Evolutionary conservation across 1,140 invertebrate species (phyloP).

Genomic region (Charaxes varanes): DNA sequence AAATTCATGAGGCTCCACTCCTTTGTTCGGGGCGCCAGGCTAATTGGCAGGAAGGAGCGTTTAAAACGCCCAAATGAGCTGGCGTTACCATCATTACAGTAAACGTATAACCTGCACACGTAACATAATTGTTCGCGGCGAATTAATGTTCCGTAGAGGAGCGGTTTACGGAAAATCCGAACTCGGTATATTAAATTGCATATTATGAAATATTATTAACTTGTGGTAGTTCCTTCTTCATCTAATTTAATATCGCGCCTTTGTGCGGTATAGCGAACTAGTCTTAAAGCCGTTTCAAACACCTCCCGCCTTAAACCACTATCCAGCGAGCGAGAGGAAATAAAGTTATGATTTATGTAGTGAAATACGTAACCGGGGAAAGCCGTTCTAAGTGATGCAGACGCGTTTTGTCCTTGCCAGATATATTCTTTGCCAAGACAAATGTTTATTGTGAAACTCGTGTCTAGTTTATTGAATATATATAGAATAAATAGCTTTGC

Average conservation of each 20-base stretch:
- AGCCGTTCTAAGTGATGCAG: conserved; percentile 32
- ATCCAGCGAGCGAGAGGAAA: conserved; percentile 61
- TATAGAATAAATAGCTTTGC: conserved; percentile 9
- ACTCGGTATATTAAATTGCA: conserved; percentile 13
- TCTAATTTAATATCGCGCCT: conserved; percentile 63
- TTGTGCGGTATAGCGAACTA: conserved; percentile 50
- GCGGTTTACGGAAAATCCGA: conserved; percentile 2
- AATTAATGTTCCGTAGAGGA: conserved; percentile 8
- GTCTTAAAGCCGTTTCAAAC: conserved; percentile 61
- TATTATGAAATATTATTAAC: conserved; percentile 18
- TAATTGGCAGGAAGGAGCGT: conserved; percentile 66
- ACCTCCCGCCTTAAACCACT: conserved; percentile 36
- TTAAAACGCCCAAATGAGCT: conserved; percentile 54
- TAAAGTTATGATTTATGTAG: conserved; percentile 71
- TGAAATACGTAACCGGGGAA: conserved; percentile 57
- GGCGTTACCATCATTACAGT: conserved; percentile 29
- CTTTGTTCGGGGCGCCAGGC: conserved; percentile 52
- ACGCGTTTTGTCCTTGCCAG: conserved; percentile 34
- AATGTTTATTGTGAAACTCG: conserved; percentile 29
- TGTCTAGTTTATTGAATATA: too few species aligned
- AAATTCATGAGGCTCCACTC: conserved; percentile 60
- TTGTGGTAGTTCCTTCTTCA: conserved; percentile 34
- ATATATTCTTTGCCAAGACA: conserved; percentile 38
- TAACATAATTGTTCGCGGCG: conserved; percentile 5
- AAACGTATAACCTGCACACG: conserved; percentile 11